These are phyloP conservation scores for Drosophila kikkawai DNA, from an alignment of 1,140 invertebrate genomes.

Conservation along the genomic window DNA sequence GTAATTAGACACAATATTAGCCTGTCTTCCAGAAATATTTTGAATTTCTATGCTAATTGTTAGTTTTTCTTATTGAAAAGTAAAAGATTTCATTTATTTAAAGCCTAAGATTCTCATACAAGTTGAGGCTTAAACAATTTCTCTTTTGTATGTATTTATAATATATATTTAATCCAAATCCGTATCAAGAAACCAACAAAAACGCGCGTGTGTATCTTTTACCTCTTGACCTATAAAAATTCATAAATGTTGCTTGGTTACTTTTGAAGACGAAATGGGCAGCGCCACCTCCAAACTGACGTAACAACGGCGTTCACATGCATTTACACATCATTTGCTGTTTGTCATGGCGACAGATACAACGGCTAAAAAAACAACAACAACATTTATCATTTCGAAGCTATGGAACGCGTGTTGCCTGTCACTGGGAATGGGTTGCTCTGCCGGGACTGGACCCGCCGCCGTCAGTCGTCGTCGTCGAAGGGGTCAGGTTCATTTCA, in stretches of 20 bases:
- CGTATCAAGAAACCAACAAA: neutral
- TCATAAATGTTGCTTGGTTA: constrained; percentile 47
- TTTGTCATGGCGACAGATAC: constrained; percentile 22
- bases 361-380: constrained; percentile 9
- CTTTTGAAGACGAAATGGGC: constrained; percentile 42
- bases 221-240: constrained; percentile 19
- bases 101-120: neutral
- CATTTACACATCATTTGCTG: constrained; percentile 25
- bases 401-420: constrained; percentile 3
- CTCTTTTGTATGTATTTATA: too few relatives aligned
- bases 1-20: neutral
- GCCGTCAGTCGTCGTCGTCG: neutral
- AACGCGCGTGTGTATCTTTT: neutral
- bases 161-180: too few relatives aligned
- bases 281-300: constrained; percentile 14
- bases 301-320: constrained; percentile 25
- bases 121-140: neutral
- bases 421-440: constrained; percentile 11
- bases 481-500: constrained; percentile 3
- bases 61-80: neutral
- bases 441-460: constrained; percentile 5
- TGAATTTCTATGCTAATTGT: too few relatives aligned
- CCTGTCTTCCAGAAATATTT: neutral
- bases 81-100: neutral
- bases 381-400: constrained; percentile 33